A percentile compares a stretch with the other conserved stretches of the same genome.
These are phyloP conservation scores for Squalus acanthias DNA, from an alignment of 2,797 vertebrate species.

Conservation along the genomic window DNA sequence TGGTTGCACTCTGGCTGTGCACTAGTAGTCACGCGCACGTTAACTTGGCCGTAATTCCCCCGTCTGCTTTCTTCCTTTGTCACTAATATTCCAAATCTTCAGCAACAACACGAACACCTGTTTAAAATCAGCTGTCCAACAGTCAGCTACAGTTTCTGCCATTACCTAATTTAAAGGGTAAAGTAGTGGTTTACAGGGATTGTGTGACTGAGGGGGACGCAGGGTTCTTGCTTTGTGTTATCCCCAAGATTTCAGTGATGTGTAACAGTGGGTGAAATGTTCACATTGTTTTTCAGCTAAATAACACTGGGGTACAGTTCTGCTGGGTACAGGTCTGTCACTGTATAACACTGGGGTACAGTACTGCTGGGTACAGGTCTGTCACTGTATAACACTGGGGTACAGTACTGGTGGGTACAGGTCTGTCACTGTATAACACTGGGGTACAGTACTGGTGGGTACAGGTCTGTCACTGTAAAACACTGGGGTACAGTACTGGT, in stretches of 20 bases:
- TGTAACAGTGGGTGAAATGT: not conserved
- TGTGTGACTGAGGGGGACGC: not conserved
- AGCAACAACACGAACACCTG: not conserved
- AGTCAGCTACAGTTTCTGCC: not conserved
- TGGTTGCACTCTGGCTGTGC: not conserved
- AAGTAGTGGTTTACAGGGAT: not conserved
- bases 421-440: too few relatives aligned
- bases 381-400: too few relatives aligned
- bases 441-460: too few relatives aligned
- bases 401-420: too few relatives aligned
- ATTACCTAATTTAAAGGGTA: not conserved
- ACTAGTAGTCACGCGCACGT: too few relatives aligned
- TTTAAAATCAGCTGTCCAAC: not conserved
- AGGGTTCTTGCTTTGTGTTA: not conserved
- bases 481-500: too few relatives aligned
- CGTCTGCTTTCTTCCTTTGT: not conserved
- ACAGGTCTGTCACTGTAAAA: too few relatives aligned
- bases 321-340: not conserved
- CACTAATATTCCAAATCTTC: not conserved
- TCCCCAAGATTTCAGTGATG: not conserved
- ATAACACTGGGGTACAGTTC: not conserved
- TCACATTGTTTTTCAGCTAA: not conserved
- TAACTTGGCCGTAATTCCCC: not conserved
- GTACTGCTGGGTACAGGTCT: too few relatives aligned
- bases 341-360: too few relatives aligned